A percentile compares a stretch with the other conserved stretches of the same genome.
Evolutionary conservation across 1,140 invertebrate species (phyloP).

Genomic region (Trichonephila clavipes): DNA sequence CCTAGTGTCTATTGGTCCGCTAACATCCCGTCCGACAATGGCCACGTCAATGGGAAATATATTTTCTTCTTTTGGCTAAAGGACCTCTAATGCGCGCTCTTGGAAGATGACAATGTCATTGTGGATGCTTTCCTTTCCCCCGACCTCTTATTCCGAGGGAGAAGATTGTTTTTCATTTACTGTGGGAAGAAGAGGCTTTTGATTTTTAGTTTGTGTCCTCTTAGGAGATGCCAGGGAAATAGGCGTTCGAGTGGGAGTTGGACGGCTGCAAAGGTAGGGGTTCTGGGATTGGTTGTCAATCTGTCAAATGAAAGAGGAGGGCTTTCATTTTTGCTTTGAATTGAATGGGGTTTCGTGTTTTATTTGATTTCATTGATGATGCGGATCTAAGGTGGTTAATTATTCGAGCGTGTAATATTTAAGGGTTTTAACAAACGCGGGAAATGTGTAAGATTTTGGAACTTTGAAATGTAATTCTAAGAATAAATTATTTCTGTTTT

Average conservation of each 20-base stretch:
- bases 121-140: background rate
- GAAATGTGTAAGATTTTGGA: too few species aligned
- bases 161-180: constrained; percentile 68
- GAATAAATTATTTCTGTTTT: too few species aligned
- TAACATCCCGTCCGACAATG: constrained; percentile 53
- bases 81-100: constrained; percentile 15
- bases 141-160: background rate
- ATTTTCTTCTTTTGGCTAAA: background rate
- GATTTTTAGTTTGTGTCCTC: constrained; percentile 22
- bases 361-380: too few species aligned
- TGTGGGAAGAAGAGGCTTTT: constrained; percentile 8
- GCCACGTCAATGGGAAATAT: constrained; percentile 42
- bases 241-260: background rate
- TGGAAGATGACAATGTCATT: constrained; percentile 61
- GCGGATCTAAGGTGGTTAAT: too few species aligned
- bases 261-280: background rate
- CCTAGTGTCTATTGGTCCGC: constrained; percentile 39
- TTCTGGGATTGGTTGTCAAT: background rate
- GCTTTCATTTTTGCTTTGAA: background rate
- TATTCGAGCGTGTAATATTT: too few species aligned
- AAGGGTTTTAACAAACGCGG: too few species aligned
- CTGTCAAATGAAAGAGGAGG: background rate
- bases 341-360: background rate
- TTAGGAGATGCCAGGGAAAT: background rate
- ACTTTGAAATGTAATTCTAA: too few species aligned